Evolutionary conservation across 2,888 invertebrate genomes (phyloP).

Genomic region (Tachina lurida): DNA sequence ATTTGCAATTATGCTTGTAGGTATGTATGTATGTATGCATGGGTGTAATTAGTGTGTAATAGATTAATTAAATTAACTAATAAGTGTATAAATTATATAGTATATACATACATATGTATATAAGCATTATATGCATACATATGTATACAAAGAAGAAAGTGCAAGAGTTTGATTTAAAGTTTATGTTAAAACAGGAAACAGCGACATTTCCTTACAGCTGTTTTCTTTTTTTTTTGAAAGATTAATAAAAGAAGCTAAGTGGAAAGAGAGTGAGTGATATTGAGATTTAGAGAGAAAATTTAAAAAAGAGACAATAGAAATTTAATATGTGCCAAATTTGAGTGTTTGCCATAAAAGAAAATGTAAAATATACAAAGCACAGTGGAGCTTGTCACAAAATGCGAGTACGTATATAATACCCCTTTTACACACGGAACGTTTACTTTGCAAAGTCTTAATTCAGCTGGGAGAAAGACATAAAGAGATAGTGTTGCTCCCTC

Average conservation of each 20-base stretch:
- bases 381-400: no score
- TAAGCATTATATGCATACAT: slow-evolving; percentile 5
- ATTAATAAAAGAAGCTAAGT: neutral
- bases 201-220: slow-evolving; percentile 9
- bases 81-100: neutral
- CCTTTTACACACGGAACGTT: no score
- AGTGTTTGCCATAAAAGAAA: slow-evolving; percentile 2
- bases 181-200: slow-evolving; percentile 10
- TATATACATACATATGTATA: neutral
- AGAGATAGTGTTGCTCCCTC: no score
- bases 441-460: no score
- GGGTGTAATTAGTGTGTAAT: neutral
- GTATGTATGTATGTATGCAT: neutral
- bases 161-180: slow-evolving; percentile 20
- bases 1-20: slow-evolving; percentile 25
- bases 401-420: no score
- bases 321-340: slow-evolving; percentile 49
- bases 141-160: slow-evolving; percentile 22
- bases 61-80: slow-evolving; percentile 14
- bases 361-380: no score
- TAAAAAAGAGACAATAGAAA: slow-evolving; percentile 21
- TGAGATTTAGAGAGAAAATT: neutral
- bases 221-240: neutral
- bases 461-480: no score
- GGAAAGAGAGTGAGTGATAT: neutral